Percentiles rank a stretch among this genome's conserved stretches.
These are phyloP conservation scores for Matsumyia berberina DNA, from an alignment of 2,888 invertebrate genomes.

Conservation along the genomic window DNA sequence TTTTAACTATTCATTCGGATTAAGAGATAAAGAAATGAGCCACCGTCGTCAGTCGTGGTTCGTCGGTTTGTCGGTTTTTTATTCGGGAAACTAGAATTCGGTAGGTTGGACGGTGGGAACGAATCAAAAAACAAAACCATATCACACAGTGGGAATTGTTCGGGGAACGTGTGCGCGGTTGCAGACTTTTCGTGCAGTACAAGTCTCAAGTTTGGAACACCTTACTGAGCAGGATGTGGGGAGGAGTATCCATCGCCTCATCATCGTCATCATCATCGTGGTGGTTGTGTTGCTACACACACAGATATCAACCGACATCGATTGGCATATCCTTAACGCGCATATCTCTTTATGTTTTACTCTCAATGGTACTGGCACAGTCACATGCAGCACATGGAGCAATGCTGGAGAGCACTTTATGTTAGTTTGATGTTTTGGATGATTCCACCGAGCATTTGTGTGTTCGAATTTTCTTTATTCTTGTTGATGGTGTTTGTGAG, in stretches of 20 bases:
- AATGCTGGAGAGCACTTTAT: conserved; percentile 54
- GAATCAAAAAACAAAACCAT: conserved; percentile 47
- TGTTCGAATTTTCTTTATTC: conserved; percentile 51
- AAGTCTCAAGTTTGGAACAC: conserved; percentile 50
- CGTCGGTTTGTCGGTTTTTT: conserved; percentile 18
- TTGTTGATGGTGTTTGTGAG: conserved; percentile 44
- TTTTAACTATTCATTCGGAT: conserved; percentile 40
- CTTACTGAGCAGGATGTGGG: conserved; percentile 46
- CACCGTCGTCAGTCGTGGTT: conserved; percentile 45
- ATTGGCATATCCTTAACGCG: conserved; percentile 76
- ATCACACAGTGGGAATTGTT: conserved; percentile 37
- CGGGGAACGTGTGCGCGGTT: conserved; percentile 49
- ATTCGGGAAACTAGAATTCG: conserved; percentile 35
- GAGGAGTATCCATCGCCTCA: conserved; percentile 58
- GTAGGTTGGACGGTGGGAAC: conserved; percentile 48
- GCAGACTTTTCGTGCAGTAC: conserved; percentile 34
- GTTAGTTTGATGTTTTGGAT: conserved; percentile 59
- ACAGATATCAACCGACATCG: conserved; percentile 69
- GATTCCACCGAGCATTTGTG: conserved; percentile 60
- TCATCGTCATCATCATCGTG: conserved; percentile 54
- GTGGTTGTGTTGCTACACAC: conserved; percentile 65
- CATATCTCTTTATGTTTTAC: conserved; percentile 75
- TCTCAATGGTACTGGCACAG: conserved; percentile 64
- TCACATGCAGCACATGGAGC: conserved; percentile 50
- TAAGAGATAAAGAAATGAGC: conserved; percentile 55